These are phyloP conservation scores for Cepaea hortensis DNA, from an alignment of 2,888 invertebrate genomes.

Conservation along the genomic window DNA sequence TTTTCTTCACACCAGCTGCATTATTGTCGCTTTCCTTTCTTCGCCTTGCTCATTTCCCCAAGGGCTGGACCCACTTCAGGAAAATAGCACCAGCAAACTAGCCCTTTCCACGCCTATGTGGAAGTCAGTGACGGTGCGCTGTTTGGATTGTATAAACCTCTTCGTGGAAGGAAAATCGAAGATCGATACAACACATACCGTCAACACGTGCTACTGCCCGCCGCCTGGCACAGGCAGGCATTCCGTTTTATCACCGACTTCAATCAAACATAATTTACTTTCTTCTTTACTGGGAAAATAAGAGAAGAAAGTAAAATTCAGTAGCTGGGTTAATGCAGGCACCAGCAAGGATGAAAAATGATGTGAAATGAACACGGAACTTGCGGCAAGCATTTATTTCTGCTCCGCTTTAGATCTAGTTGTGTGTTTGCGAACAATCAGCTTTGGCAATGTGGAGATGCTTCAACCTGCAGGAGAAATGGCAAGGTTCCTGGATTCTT, in stretches of 20 bases:
- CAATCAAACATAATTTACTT: no score
- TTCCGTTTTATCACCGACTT: no score
- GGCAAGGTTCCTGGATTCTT: constrained; percentile 9
- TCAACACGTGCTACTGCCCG: neutral
- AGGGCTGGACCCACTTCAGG: neutral
- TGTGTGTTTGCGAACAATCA: neutral
- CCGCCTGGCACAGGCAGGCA: no score
- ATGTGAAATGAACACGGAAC: no score
- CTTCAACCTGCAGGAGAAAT: neutral
- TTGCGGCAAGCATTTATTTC: neutral
- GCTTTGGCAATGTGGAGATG: neutral
- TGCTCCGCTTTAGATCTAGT: neutral
- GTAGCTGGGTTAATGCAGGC: no score
- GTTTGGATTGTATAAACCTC: neutral
- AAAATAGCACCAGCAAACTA: neutral
- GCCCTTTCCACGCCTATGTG: neutral
- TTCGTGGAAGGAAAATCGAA: neutral
- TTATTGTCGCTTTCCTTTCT: neutral
- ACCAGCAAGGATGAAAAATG: no score
- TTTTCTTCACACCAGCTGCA: no score
- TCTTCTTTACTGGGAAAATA: no score
- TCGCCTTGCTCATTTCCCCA: constrained; percentile 1
- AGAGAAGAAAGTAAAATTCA: no score
- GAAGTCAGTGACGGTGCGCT: neutral
- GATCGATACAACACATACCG: neutral